Conservation (phyloP, 2,888 invertebrate genomes). For the Polymixis lichenea region DNA sequence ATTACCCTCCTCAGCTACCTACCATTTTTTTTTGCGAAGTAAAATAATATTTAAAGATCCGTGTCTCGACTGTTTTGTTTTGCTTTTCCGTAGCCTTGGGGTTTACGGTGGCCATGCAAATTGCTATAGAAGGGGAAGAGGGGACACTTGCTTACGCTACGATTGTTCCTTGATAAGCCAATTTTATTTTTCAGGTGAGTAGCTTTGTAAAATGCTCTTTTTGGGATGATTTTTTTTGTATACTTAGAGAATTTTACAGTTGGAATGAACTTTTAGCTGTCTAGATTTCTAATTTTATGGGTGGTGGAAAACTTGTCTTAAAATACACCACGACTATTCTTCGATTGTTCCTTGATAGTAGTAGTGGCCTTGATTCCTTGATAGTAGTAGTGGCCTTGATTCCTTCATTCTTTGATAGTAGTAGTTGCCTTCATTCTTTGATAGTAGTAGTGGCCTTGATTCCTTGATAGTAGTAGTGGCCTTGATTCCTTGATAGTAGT, state of each 20-base stretch:
- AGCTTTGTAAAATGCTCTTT: conserved; percentile 45
- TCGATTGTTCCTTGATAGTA: too few relatives aligned
- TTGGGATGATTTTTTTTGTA: conserved; percentile 3
- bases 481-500: too few relatives aligned
- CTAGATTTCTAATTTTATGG: neutral
- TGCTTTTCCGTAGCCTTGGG: conserved; percentile 50
- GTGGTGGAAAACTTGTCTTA: neutral
- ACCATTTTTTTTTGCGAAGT: conserved; percentile 3
- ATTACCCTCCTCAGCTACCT: neutral
- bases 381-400: too few relatives aligned
- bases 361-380: too few relatives aligned
- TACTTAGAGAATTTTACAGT: neutral
- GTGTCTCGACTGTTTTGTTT: conserved; percentile 50
- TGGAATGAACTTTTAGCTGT: neutral
- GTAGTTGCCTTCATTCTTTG: too few relatives aligned
- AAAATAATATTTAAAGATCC: conserved; percentile 37
- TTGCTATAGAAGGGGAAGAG: conserved; percentile 48
- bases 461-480: too few relatives aligned
- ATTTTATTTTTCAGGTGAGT: conserved; percentile 59
- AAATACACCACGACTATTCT: neutral
- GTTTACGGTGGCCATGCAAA: conserved; percentile 63
- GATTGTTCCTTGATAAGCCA: conserved; percentile 61
- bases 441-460: too few relatives aligned
- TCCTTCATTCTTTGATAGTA: too few relatives aligned
- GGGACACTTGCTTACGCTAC: conserved; percentile 64